A percentile compares a stretch with the other conserved stretches of the same genome.
phyloP scores from a whole-genome alignment of 2,888 invertebrate species.

The Macropis europaea region DNA sequence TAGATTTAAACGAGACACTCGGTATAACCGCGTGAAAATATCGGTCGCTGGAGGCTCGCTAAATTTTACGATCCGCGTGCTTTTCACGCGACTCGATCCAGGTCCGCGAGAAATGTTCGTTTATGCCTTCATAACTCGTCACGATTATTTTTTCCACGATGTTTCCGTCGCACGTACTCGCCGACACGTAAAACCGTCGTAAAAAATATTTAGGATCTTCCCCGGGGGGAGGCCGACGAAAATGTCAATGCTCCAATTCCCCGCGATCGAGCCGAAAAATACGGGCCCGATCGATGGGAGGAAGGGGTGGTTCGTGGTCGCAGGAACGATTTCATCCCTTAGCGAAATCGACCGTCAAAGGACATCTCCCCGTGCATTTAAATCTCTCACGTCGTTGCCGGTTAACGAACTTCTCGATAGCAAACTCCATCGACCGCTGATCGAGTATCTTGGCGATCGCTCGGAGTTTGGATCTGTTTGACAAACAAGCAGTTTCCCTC shows the following conservation, averaged over 20 bases:
- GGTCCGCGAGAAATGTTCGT: neutral
- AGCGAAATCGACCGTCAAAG: conserved; percentile 17
- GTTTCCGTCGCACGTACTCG: neutral
- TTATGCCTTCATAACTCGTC: no score
- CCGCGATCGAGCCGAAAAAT: neutral
- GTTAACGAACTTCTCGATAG: conserved; percentile 36
- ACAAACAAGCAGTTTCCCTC: no score
- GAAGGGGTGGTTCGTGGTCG: neutral
- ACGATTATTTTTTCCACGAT: no score
- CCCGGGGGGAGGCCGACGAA: neutral
- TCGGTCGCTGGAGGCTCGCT: neutral
- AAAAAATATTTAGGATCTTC: neutral
- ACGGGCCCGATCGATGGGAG: neutral
- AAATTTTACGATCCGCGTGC: conserved; percentile 14
- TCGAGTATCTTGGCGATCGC: conserved; percentile 25
- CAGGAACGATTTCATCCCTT: neutral
- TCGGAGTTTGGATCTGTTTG: neutral
- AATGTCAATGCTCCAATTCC: neutral
- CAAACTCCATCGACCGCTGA: conserved; percentile 31
- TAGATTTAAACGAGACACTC: no score
- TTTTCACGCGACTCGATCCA: conserved; percentile 9
- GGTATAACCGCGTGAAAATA: conserved; percentile 18
- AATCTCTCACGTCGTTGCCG: conserved; percentile 43
- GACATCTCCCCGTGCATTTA: conserved; percentile 25
- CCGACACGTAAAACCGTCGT: neutral